phyloP scores from a whole-genome alignment of 2,888 invertebrate species.

The Ferrisia virgata region DNA sequence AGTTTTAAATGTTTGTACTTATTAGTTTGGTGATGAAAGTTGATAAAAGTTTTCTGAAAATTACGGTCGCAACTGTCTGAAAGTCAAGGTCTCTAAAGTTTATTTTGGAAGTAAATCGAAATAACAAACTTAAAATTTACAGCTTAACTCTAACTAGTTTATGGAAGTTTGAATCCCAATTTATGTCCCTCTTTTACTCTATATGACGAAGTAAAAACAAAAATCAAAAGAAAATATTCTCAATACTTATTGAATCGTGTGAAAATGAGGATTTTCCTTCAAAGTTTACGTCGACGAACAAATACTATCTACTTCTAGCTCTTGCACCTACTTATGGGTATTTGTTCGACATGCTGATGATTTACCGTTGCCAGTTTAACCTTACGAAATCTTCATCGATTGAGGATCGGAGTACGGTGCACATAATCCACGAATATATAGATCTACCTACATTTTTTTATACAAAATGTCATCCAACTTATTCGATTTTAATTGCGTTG shows the following conservation, averaged over 20 bases:
- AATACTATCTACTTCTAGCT: background rate
- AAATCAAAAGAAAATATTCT: conserved; percentile 20
- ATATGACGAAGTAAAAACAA: conserved; percentile 33
- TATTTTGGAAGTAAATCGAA: conserved; percentile 46
- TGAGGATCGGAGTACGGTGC: too few species aligned
- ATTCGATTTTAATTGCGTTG: too few species aligned
- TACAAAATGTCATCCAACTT: too few species aligned
- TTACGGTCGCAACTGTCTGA: conserved; percentile 46
- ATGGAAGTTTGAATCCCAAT: conserved; percentile 45
- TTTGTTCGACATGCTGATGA: background rate
- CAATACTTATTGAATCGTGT: background rate
- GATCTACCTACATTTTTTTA: too few species aligned
- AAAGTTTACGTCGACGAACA: background rate
- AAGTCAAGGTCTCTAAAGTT: conserved; percentile 45
- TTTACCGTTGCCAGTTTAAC: background rate
- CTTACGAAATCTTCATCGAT: too few species aligned
- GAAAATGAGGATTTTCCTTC: background rate
- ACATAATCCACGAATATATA: too few species aligned
- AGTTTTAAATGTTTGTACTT: conserved; percentile 46
- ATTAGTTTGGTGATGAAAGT: conserved; percentile 46
- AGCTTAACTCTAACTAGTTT: conserved; percentile 45
- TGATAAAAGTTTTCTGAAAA: conserved; percentile 46
- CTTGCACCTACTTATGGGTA: too few species aligned
- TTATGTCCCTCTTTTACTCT: conserved; percentile 39
- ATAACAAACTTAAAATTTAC: conserved; percentile 46